Evolutionary conservation across 2,113 vertebrate species (phyloP).

Genomic region (Bubo bubo): DNA sequence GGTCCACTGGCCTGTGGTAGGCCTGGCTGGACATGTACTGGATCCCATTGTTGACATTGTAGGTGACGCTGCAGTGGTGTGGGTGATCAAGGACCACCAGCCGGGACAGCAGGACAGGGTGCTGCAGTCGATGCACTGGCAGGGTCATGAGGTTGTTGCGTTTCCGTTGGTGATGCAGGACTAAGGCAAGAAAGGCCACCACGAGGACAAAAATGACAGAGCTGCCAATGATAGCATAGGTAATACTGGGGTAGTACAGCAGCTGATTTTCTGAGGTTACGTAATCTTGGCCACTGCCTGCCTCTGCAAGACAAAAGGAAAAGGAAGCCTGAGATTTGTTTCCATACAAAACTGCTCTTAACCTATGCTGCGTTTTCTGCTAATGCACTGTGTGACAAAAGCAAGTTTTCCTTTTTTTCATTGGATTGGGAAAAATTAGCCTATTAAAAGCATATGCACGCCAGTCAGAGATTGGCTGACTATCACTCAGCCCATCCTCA

Average conservation of each 20-base stretch:
- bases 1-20: constrained; percentile 75
- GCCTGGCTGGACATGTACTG: constrained; percentile 86
- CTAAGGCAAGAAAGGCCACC: constrained; percentile 90
- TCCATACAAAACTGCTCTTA: background rate
- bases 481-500: background rate
- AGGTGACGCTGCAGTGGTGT: constrained; percentile 82
- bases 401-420: background rate
- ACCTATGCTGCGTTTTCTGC: background rate
- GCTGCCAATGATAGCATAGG: constrained; percentile 94
- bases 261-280: constrained; percentile 91
- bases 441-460: background rate
- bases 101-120: constrained; percentile 91
- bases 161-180: constrained; percentile 95
- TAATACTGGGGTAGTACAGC: constrained; percentile 94
- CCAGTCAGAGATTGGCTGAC: background rate
- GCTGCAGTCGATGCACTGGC: constrained; percentile 88
- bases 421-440: background rate
- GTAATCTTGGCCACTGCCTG: constrained; percentile 87
- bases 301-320: constrained; percentile 74
- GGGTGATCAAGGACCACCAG: constrained; percentile 92
- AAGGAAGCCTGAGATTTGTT: background rate
- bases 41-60: constrained; percentile 86
- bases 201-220: constrained; percentile 93
- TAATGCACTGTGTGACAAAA: background rate
- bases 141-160: constrained; percentile 90